Evolutionary conservation across 2,113 vertebrate genomes (phyloP), one percentile per base, ranked within the genome.

Genomic region (Toxotes chatareus): DNA sequence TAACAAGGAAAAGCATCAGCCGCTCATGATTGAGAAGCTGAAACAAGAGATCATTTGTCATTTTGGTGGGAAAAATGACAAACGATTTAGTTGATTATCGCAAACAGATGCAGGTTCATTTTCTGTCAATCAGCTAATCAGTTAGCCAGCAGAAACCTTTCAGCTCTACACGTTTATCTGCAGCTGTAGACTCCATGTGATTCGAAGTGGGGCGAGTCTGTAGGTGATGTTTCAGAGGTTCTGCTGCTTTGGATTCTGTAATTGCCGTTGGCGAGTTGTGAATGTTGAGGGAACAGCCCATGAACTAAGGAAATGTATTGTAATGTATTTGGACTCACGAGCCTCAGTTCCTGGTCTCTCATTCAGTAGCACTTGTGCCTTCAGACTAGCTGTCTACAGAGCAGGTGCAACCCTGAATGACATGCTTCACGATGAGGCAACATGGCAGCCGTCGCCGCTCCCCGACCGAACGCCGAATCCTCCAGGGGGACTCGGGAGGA

Each of bases 331-430:
- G 55, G 8, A 27, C 31, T 60, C 47, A 14, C 34, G 2, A 31
- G 36, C 44, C 31, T 57, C 61, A 0, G 21, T 23, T 47, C 27
- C 7, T 7, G 53, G 3, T 71, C 40, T 56, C 16, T 74, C 82
- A 79, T 85, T 81, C 59, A 68, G 86, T 83, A 71, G 67, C 59
- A 11, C 65, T 71, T 46, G 57, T 49, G 70, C 69, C 53, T 62
- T 67, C 73, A 65, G 86, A 69, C 73, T 23, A 16, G 62, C 79
- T 61, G 76, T 82, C 38, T 67, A 77, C 60, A 60, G 68, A 85
- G 86, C 89, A 90, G 91, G 89, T 92, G 89, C 71, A 76, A 56
- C 82, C 72, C 46, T 69, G 74, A 84, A 77, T 69, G 79, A 82
- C 73, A 17, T 6, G 80, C 79, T 68, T 64, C 76, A 11, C 67